These are phyloP conservation scores for Eurystomus gularis DNA, from an alignment of 2,113 vertebrate genomes.

Conservation along the genomic window DNA sequence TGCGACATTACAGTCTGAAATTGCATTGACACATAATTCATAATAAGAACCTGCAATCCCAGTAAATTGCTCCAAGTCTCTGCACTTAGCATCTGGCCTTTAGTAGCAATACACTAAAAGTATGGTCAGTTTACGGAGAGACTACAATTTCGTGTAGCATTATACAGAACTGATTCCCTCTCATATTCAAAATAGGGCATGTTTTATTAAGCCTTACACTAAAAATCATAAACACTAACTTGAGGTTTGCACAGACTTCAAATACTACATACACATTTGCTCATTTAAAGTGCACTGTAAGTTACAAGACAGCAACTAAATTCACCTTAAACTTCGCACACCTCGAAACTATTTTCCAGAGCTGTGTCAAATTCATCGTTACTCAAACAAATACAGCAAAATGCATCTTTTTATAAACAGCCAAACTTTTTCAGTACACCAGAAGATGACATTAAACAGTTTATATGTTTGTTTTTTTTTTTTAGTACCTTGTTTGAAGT, in stretches of 20 bases:
- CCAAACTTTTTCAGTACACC: neutral
- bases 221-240: neutral
- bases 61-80: neutral
- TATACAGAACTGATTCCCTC: neutral
- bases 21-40: neutral
- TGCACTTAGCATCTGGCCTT: neutral
- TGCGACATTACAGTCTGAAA: neutral
- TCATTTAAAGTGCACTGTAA: neutral
- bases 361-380: neutral
- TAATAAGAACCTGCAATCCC: neutral
- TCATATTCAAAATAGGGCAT: neutral
- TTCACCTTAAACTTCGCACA: neutral
- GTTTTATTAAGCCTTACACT: neutral
- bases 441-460: neutral
- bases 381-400: neutral
- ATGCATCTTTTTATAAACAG: neutral
- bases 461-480: neutral
- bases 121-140: neutral
- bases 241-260: neutral
- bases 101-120: neutral
- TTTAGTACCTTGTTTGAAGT: conserved; percentile 90
- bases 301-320: neutral
- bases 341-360: neutral
- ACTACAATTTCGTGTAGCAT: neutral
- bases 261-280: neutral